Evolutionary conservation across 2,888 invertebrate species (phyloP).

Genomic region (Trissoscelio sp.): DNA sequence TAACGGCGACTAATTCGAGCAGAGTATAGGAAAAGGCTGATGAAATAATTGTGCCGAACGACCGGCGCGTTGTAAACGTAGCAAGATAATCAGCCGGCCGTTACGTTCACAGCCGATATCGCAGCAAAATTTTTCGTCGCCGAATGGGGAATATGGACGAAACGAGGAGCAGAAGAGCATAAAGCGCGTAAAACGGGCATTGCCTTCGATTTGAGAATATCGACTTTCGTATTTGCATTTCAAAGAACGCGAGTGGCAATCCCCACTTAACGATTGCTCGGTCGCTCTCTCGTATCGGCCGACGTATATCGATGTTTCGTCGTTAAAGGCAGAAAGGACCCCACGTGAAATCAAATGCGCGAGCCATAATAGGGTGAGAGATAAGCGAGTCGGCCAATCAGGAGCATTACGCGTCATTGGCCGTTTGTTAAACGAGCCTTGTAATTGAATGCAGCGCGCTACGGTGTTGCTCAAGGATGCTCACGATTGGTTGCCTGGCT

Average conservation of each 20-base stretch:
- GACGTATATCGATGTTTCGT: conserved; percentile 64
- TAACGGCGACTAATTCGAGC: conserved; percentile 54
- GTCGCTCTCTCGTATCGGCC: conserved; percentile 24
- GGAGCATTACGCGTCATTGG: conserved; percentile 69
- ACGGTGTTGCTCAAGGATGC: conserved; percentile 73
- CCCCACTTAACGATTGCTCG: conserved; percentile 67
- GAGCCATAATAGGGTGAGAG: conserved; percentile 66
- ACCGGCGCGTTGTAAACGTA: conserved; percentile 15
- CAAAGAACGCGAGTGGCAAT: conserved; percentile 69
- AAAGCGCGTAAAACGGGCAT: conserved; percentile 56
- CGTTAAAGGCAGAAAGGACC: conserved; percentile 62
- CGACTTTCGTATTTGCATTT: conserved; percentile 70
- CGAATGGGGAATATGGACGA: conserved; percentile 17
- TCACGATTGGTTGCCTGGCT: conserved; percentile 74
- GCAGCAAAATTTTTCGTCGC: conserved; percentile 42
- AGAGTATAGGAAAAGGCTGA: conserved; percentile 30
- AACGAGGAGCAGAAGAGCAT: conserved; percentile 36
- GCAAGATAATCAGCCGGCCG: conserved; percentile 57
- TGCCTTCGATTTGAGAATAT: conserved; percentile 67
- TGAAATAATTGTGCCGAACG: conserved; percentile 59
- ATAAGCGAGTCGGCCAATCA: conserved; percentile 70
- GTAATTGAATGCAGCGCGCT: conserved; percentile 70
- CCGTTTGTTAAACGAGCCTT: conserved; percentile 71
- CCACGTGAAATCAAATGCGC: conserved; percentile 64
- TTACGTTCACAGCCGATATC: conserved; percentile 33